Evolutionary conservation across 2,797 vertebrate genomes (phyloP).

Genomic region (Oreochromis grahami): DNA sequence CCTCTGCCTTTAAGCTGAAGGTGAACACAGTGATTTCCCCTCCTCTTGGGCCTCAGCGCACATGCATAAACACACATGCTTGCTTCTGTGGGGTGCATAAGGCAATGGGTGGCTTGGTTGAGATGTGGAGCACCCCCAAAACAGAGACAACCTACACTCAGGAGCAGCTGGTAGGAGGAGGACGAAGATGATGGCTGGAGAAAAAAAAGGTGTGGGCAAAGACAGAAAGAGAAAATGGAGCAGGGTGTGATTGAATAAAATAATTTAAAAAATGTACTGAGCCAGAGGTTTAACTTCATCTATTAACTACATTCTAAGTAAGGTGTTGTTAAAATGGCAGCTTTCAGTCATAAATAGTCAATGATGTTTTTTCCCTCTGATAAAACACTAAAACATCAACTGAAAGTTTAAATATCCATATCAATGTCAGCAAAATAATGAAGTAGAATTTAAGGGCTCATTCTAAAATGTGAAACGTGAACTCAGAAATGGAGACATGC

Average conservation of each 20-base stretch:
- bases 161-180: constrained; percentile 66
- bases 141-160: constrained; percentile 42
- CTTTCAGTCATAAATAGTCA: not conserved
- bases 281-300: not conserved
- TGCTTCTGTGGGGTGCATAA: constrained; percentile 19
- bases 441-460: not conserved
- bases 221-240: not conserved
- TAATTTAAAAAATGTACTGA: rapidly evolving
- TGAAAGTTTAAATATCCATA: not conserved
- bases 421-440: not conserved
- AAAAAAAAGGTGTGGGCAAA: constrained; percentile 27
- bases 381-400: not conserved
- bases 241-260: not conserved
- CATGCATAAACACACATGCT: constrained; percentile 12
- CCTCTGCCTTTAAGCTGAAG: constrained; percentile 75
- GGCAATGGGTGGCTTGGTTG: constrained; percentile 45
- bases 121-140: constrained; percentile 40
- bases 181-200: constrained; percentile 37
- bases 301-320: not conserved
- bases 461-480: not conserved
- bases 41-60: constrained; percentile 41
- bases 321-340: not conserved
- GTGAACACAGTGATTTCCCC: constrained; percentile 68
- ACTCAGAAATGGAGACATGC: not conserved
- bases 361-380: not conserved